These are phyloP conservation scores for Aspidoscelis tigris DNA, from an alignment of 2,113 vertebrate genomes.

Conservation along the genomic window DNA sequence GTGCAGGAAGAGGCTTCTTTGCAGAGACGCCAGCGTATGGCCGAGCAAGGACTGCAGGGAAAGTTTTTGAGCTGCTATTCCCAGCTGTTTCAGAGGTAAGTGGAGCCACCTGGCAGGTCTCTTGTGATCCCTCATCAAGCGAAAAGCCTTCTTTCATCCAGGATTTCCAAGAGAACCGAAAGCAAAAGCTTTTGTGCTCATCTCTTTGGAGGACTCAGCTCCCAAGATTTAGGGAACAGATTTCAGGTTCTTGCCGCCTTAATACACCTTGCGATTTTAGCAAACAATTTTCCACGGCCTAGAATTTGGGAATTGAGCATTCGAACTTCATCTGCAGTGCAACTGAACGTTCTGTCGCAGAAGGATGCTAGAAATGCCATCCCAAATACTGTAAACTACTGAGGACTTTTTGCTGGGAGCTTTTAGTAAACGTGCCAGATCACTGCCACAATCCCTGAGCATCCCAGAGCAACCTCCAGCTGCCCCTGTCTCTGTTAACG, in stretches of 20 bases:
- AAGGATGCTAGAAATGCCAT: too few species aligned
- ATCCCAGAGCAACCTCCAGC: too few species aligned
- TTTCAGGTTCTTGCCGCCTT: too few species aligned
- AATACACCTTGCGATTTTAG: not conserved
- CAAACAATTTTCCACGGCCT: not conserved
- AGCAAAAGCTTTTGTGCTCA: not conserved
- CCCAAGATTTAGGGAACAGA: too few species aligned
- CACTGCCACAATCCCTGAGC: too few species aligned
- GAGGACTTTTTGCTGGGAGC: not conserved
- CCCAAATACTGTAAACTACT: not conserved
- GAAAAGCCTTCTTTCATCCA: not conserved
- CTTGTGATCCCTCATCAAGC: not conserved
- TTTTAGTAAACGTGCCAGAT: too few species aligned
- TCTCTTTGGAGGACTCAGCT: not conserved
- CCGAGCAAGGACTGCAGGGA: slow-evolving; percentile 78
- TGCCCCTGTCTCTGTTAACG: too few species aligned
- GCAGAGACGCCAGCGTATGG: slow-evolving; percentile 72
- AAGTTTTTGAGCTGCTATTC: slow-evolving; percentile 74
- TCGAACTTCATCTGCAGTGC: too few species aligned
- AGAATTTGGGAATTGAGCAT: too few species aligned
- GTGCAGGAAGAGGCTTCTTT: slow-evolving; percentile 84
- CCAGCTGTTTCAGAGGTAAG: slow-evolving; percentile 84
- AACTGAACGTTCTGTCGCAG: too few species aligned
- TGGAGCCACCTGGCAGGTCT: not conserved
- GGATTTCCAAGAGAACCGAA: too few species aligned